Evolutionary conservation across 2,113 vertebrate genomes (phyloP), one percentile per base, ranked within the genome.

Genomic region (Megaceryle maxima): DNA sequence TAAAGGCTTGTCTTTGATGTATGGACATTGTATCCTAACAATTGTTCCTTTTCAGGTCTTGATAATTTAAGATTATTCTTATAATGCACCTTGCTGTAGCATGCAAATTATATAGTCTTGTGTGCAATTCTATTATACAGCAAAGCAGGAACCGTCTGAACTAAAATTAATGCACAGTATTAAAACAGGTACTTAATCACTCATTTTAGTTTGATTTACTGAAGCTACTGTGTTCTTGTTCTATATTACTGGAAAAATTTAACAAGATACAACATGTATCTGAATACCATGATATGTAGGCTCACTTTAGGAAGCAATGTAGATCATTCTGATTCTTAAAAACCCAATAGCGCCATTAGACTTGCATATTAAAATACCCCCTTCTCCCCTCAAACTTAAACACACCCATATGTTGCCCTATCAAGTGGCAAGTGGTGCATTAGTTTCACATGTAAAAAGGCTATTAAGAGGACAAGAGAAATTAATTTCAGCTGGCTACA

Each of bases 201-300:
- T 97, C 37, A 55, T 97, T 96, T 97, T 88, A 83, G 87, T 96
- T 96, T 98, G 97, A 98, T 98, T 98, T 98, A 98, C 95, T 86
- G 95, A 94, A 88, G 83, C 92, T 95, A 93, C 97, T 97, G 96
- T 97, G 82, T 97, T 97, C 96, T 92, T 82, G 83, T 97, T 97
- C 94, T 96, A 80, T 83, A 94, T 92, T 96, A 96, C 94, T 78
- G 92, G 96, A 97, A 97, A 96, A 96, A 95, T 56, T 83, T 91
- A 97, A 95, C 90, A 93, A 96, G 94, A 96, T 95, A 96, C 76
- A 96, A 96, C 89, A 92, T 24, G 48, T 91, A 66, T 95, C 46
- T 56, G 48, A 94, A 98, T 31, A 53, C 64, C 86, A 91, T 7
- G 31, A 95, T 94, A 95, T 89, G 92, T 85, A 95, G 79, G 82